Base-by-base conservation (phyloP, 2,113 vertebrate genomes). In the Seriola dumerili region DNA sequence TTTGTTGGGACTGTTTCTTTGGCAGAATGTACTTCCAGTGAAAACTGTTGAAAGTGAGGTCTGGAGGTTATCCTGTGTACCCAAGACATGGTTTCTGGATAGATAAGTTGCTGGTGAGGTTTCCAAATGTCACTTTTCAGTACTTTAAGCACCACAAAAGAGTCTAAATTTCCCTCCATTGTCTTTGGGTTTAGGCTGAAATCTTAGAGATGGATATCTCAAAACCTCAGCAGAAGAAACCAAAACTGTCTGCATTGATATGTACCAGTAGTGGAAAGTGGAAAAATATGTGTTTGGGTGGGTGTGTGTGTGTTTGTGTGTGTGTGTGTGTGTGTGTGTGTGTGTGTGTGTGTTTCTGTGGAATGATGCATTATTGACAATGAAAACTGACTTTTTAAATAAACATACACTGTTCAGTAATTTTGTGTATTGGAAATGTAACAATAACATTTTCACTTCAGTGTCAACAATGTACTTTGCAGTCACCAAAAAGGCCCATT, bases 61-160 rank as follows among this genome's bases (percentile, higher is more conserved):
- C 74, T 70, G 40, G 36, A 55, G 72, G 65, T 82, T 76, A 87
- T 86, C 42, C 58, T 83, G 50, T 36, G 40, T 23, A 76, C 14
- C 66, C 46, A 32, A 80, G 80, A 76, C 86, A 81, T 54, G 69
- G 83, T 85, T 82, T 75, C 78, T 85, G 76, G 54, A 72, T 69
- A 84, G 70, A 85, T 67, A 83, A 86, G 46, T 76, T 76, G 72
- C 68, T 83, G 76, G 73, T 83, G 87, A 65, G 80, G 72, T 88
- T 87, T 88, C 72, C 54, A 80, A 88, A 89, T 85, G 81, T 80
- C 81, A 85, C 19, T 78, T 81, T 66, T 67, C 59, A 79, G 72
- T 38, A 13, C 67, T 85, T 81, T 61, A 59, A 80, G 52, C 23
- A 29, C 74, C 67, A 55, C 46, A 81, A 68, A 77, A 83, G 21